Conservation (phyloP, 2,113 vertebrate species). For the Tetraodon nigroviridis region DNA sequence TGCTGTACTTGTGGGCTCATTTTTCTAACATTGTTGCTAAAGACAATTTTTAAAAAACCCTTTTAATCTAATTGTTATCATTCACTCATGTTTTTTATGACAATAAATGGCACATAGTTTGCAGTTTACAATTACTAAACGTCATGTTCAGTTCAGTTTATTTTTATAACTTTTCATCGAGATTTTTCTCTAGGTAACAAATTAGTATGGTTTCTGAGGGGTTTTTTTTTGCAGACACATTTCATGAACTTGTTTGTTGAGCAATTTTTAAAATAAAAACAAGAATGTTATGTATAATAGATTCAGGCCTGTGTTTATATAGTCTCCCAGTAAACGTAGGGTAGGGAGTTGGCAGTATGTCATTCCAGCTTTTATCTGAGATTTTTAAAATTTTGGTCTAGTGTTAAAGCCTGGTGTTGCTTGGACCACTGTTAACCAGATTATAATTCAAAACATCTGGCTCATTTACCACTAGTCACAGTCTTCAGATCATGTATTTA, state of each 20-base stretch:
- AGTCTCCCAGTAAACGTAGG: background rate
- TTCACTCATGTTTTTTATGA: conserved; percentile 14
- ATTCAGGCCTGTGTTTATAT: conserved; percentile 24
- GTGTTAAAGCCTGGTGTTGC: no score
- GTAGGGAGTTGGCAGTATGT: background rate
- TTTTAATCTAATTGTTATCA: conserved; percentile 28
- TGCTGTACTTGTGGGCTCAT: conserved; percentile 48
- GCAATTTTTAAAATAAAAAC: conserved; percentile 11
- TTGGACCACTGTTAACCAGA: no score
- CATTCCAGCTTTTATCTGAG: background rate
- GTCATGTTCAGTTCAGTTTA: background rate
- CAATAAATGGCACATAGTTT: background rate
- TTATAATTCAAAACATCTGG: no score
- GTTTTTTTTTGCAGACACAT: no score
- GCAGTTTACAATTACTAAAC: background rate
- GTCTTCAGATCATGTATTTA: no score
- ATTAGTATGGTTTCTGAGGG: no score
- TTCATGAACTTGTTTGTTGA: conserved; percentile 17
- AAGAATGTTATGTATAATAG: conserved; percentile 23
- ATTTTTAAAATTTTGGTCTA: background rate
- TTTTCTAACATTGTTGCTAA: conserved; percentile 31
- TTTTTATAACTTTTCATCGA: conserved; percentile 9
- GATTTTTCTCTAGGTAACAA: background rate
- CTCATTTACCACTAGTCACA: no score
- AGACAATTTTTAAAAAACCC: conserved; percentile 23